Evolutionary conservation across 2,113 vertebrate species (phyloP), one percentile per base, ranked within the genome.

Genomic region (Myotis yumanensis): DNA sequence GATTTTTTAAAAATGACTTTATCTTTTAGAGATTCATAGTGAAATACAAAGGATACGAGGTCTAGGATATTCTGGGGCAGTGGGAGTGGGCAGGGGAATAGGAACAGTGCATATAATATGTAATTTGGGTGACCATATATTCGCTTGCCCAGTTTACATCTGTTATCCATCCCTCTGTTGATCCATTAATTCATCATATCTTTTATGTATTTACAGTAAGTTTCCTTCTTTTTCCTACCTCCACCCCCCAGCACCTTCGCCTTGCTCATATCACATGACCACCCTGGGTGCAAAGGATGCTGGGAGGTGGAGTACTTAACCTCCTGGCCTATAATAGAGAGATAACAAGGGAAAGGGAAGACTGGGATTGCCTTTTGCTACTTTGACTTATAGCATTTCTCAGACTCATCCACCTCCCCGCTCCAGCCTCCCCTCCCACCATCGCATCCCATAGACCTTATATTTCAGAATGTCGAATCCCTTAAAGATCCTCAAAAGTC

Each of bases 61-160:
- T 46, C 51, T 71, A 37, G 32, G 51, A 54, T 20, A 46, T 51
- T 37, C 66, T 79, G 80, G 15, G 40, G 2, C 22, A 76, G 14
- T 40, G 25, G 23, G 12, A 11, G n/a, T 18, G 16, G 8, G 46
- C 30, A 52, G 75, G 75, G 18, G 75, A 1, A 51, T 15, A 17
- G 80, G 82, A 71, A 66, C 76, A 64, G 17, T 18, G 5, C 43
- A 12, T 22, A 5, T 32, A 32, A 14, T 28, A 7, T 92, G 11
- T 95, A 93, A 96, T 96, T 94, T 95, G 54, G 84, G 81, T 77
- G 88, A 83, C 91, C 57, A 64, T 35, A n/a, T 92, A 71, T 87
- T 93, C 48, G 35, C 77, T 89, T 85, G 37, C 90, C 46, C 4
- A 10, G 82, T 79, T 90, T 75, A 80, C 37, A 48, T 94, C 73